phyloP scores from a whole-genome alignment of 2,888 invertebrate genomes.

The Agapostemon virescens region DNA sequence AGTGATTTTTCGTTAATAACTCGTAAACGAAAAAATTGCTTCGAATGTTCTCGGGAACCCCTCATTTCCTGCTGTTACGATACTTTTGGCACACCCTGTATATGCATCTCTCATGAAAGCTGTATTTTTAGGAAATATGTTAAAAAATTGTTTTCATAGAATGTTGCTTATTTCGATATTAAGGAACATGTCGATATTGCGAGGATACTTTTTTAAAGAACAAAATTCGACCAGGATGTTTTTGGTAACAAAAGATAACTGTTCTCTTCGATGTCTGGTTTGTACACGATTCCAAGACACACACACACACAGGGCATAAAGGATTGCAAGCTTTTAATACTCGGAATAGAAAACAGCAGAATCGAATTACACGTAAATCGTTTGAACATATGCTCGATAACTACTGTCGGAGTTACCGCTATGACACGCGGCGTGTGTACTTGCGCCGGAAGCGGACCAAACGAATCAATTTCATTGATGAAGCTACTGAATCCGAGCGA shows the following conservation, averaged over 20 bases:
- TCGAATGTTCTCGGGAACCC: too few species aligned
- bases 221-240: background rate
- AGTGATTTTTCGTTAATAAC: too few species aligned
- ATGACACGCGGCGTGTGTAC: constrained; percentile 26
- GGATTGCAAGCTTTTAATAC: background rate
- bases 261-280: background rate
- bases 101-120: background rate
- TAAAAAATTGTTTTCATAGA: background rate
- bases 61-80: too few species aligned
- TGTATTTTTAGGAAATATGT: background rate
- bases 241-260: background rate
- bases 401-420: constrained; percentile 32
- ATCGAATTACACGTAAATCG: constrained; percentile 40
- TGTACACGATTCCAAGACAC: background rate
- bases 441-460: constrained; percentile 48
- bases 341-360: background rate
- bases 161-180: background rate
- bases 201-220: background rate
- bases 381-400: constrained; percentile 47
- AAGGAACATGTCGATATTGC: background rate
- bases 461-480: constrained; percentile 78
- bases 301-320: background rate
- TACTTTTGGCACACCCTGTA: too few species aligned
- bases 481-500: constrained; percentile 76
- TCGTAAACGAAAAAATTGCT: too few species aligned